A percentile compares a stretch with the other conserved stretches of the same genome.
These are phyloP conservation scores for Homarus gammarus DNA, from an alignment of 2,888 invertebrate species.

Conservation along the genomic window DNA sequence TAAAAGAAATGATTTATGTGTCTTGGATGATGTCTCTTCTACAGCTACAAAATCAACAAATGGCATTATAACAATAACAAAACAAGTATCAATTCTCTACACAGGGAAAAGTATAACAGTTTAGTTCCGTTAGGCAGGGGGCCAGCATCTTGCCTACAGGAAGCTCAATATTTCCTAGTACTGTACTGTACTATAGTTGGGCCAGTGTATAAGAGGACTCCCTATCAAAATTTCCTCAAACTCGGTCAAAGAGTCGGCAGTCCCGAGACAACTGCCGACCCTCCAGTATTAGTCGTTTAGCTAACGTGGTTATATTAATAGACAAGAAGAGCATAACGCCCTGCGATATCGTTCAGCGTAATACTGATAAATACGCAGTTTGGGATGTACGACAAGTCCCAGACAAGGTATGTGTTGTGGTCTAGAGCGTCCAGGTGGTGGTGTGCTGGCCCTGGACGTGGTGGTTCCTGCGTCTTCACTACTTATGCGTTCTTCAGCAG, in stretches of 20 bases:
- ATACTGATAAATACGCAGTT: neutral
- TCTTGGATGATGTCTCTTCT: constrained; percentile 50
- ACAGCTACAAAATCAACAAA: constrained; percentile 64
- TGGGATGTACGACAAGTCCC: neutral
- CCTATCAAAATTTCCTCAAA: neutral
- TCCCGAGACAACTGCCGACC: neutral
- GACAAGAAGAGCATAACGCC: neutral
- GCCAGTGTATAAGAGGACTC: neutral
- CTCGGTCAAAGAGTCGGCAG: neutral
- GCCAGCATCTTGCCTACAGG: constrained; percentile 31
- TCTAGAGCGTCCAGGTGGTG: constrained; percentile 22
- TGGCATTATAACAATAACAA: constrained; percentile 65
- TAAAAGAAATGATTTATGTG: constrained; percentile 40
- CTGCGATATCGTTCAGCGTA: neutral
- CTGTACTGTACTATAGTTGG: neutral
- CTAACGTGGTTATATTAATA: neutral
- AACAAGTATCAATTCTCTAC: constrained; percentile 51
- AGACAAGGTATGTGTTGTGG: neutral
- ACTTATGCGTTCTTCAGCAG: constrained; percentile 75
- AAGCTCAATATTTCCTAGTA: neutral
- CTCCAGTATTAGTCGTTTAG: neutral
- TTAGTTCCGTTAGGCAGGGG: constrained; percentile 32
- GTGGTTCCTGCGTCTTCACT: neutral
- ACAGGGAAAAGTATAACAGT: constrained; percentile 56
- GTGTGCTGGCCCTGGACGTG: constrained; percentile 47